Conservation (phyloP, 1,140 invertebrate species). For the Harpegnathos saltator region DNA sequence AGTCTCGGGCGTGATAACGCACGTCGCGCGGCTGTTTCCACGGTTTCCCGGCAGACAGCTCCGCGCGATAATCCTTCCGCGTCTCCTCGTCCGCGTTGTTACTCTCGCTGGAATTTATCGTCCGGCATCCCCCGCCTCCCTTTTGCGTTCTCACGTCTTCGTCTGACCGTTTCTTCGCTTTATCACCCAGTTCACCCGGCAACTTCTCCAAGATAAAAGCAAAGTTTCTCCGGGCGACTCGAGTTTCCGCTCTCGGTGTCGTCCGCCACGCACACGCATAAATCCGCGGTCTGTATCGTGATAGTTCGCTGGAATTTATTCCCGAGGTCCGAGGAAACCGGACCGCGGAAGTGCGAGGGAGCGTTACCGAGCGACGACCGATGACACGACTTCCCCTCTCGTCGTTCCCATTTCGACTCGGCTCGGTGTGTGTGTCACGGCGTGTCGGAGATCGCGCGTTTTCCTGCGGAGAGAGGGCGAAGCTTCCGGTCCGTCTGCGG, state of each 20-base stretch:
- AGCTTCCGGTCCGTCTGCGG: slow-evolving; percentile 10
- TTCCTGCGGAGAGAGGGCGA: not conserved
- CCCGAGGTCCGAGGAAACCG: slow-evolving; percentile 1
- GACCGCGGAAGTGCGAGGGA: not conserved
- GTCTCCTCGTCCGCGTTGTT: slow-evolving; percentile 58
- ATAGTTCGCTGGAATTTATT: slow-evolving; percentile 43
- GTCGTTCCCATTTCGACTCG: slow-evolving; percentile 20
- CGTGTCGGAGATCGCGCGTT: slow-evolving; percentile 13
- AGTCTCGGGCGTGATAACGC: no score
- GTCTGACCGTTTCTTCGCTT: not conserved
- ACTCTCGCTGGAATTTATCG: slow-evolving; percentile 69
- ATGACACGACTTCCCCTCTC: slow-evolving; percentile 14
- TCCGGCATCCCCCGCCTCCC: not conserved
- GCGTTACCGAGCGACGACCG: slow-evolving; percentile 3
- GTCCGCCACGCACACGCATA: slow-evolving; percentile 66
- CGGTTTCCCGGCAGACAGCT: no score
- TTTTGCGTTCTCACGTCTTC: no score
- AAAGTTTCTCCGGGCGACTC: slow-evolving; percentile 66
- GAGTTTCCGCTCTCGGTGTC: slow-evolving; percentile 57
- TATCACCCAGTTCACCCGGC: slow-evolving; percentile 25
- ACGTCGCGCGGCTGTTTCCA: no score
- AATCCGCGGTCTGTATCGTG: slow-evolving; percentile 65
- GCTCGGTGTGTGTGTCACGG: not conserved
- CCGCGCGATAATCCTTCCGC: slow-evolving; percentile 30
- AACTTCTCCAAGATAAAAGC: slow-evolving; percentile 73